phyloP scores from a whole-genome alignment of 2,797 vertebrate species.

The Tapirus indicus region DNA sequence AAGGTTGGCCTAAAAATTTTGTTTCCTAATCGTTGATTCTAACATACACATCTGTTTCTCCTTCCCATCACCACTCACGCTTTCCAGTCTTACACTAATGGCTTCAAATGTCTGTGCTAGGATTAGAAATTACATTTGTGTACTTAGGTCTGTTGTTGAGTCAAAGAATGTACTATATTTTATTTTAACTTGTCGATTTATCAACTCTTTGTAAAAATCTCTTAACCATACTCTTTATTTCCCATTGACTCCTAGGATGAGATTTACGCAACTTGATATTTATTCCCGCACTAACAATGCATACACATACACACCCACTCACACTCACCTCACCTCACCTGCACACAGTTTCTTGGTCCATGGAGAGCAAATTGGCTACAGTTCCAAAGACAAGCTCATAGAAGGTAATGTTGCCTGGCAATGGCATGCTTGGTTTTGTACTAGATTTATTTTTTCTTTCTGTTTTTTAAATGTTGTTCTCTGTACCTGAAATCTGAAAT shows the following conservation, averaged over 20 bases:
- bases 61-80: background rate
- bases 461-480: background rate
- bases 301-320: accelerated
- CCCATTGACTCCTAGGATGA: background rate
- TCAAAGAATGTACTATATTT: constrained; percentile 35
- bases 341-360: background rate
- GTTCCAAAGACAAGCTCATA: background rate
- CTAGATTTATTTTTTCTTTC: background rate
- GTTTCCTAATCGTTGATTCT: constrained; percentile 1
- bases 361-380: background rate
- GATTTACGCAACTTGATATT: background rate
- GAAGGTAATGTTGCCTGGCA: background rate
- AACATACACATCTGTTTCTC: constrained; percentile 29
- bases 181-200: constrained; percentile 40
- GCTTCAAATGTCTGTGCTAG: constrained; percentile 46
- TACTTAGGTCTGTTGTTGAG: constrained; percentile 20
- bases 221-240: background rate
- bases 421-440: background rate
- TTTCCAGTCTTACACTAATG: constrained; percentile 3
- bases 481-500: background rate
- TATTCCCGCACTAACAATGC: background rate
- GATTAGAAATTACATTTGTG: constrained; percentile 43
- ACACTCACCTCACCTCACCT: background rate
- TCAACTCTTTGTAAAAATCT: constrained; percentile 42
- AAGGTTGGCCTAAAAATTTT: constrained; percentile 37